phyloP scores from a whole-genome alignment of 2,113 vertebrate genomes.

The Alethe castanea region DNA sequence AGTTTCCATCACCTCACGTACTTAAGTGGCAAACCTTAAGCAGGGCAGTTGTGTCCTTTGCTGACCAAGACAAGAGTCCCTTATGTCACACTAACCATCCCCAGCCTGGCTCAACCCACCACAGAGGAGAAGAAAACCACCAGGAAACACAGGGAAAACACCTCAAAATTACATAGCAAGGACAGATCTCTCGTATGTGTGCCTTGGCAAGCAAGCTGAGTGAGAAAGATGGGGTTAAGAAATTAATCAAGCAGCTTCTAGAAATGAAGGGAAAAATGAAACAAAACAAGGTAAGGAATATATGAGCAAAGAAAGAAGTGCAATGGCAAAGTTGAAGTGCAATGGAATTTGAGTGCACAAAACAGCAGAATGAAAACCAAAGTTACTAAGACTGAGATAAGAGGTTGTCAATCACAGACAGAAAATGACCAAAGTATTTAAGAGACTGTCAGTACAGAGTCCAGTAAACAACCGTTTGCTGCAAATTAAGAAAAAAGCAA shows the following conservation, averaged over 20 bases:
- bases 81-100: rapidly evolving
- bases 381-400: neutral
- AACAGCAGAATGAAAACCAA: neutral
- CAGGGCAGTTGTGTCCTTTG: neutral
- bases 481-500: neutral
- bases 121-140: neutral
- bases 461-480: neutral
- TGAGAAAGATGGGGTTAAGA: neutral
- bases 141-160: neutral
- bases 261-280: neutral
- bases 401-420: neutral
- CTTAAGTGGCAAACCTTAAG: neutral
- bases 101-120: neutral
- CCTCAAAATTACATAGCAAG: neutral
- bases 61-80: neutral
- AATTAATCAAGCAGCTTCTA: neutral
- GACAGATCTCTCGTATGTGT: neutral
- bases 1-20: neutral
- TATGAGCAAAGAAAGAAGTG: neutral
- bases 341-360: neutral
- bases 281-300: neutral
- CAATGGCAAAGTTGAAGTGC: neutral
- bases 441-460: neutral
- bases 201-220: neutral
- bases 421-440: neutral